phyloP scores from a whole-genome alignment of 2,797 vertebrate species.

The Coregonus suidteri region DNA sequence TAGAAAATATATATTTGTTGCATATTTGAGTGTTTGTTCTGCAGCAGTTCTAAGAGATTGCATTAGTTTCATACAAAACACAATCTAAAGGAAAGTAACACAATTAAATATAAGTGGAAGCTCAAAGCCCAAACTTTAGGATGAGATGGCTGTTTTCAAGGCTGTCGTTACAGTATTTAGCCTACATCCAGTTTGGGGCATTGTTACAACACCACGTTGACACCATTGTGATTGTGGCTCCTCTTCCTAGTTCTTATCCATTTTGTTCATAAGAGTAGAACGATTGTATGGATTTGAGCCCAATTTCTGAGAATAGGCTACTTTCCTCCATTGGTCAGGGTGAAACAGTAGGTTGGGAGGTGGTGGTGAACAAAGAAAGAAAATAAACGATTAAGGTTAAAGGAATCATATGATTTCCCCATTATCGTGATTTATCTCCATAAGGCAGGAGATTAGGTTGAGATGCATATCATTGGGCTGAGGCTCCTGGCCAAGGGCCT shows the following conservation, averaged over 20 bases:
- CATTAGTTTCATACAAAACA: not conserved
- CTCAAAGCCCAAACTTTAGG: not conserved
- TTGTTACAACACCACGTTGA: not conserved
- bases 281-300: not conserved
- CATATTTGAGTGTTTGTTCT: not conserved
- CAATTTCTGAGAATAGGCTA: not conserved
- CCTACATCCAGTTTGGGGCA: not conserved
- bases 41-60: not conserved
- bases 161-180: not conserved
- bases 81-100: not conserved
- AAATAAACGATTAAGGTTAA: conserved; percentile 35
- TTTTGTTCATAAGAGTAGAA: not conserved
- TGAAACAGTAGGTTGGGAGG: not conserved
- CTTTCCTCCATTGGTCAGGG: not conserved
- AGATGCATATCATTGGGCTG: conserved; percentile 27
- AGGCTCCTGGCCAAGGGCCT: conserved; percentile 16
- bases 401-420: conserved; percentile 44
- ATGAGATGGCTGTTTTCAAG: not conserved
- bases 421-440: conserved; percentile 18
- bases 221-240: not conserved
- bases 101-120: not conserved
- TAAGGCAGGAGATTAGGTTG: conserved; percentile 20
- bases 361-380: conserved; percentile 16
- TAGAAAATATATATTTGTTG: not conserved
- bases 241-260: not conserved